Conservation (phyloP, 2,113 vertebrate genomes). For the Ceyx melanurus region DNA sequence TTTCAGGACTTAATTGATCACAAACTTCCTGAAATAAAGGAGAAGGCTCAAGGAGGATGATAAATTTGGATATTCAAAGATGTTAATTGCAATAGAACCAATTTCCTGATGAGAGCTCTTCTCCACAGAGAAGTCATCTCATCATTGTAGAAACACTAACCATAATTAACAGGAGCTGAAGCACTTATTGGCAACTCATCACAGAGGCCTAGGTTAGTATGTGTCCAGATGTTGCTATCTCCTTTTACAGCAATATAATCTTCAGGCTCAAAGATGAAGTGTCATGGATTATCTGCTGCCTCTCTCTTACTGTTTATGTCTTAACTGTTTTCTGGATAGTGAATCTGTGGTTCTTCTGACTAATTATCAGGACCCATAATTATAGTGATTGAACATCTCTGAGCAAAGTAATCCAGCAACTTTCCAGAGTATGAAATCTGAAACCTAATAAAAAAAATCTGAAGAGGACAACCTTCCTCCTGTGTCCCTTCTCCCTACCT, state of each 20-base stretch:
- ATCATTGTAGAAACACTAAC: slow-evolving; percentile 39
- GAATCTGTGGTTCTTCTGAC: background rate
- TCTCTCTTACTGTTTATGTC: background rate
- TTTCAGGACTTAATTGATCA: slow-evolving; percentile 45
- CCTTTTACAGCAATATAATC: background rate
- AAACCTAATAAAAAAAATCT: background rate
- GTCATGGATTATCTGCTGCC: background rate
- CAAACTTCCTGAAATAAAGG: slow-evolving; percentile 53
- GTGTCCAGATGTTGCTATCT: background rate
- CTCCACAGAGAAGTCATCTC: slow-evolving; percentile 47
- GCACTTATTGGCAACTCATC: slow-evolving; percentile 20
- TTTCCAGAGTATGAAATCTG: background rate
- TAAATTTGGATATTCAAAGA: slow-evolving; percentile 63
- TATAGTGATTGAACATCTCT: background rate
- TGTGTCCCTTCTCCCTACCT: background rate
- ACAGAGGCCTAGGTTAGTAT: background rate
- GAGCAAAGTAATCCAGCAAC: background rate
- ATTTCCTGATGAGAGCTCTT: slow-evolving; percentile 57
- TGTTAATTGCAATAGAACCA: slow-evolving; percentile 56
- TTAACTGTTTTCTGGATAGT: background rate
- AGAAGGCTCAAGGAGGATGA: slow-evolving; percentile 51
- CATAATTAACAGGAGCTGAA: slow-evolving; percentile 33
- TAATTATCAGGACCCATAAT: background rate
- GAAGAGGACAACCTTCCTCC: background rate
- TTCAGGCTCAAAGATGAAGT: background rate